Evolutionary conservation across 2,888 invertebrate genomes (phyloP).

Genomic region (Gastrophysa polygoni): DNA sequence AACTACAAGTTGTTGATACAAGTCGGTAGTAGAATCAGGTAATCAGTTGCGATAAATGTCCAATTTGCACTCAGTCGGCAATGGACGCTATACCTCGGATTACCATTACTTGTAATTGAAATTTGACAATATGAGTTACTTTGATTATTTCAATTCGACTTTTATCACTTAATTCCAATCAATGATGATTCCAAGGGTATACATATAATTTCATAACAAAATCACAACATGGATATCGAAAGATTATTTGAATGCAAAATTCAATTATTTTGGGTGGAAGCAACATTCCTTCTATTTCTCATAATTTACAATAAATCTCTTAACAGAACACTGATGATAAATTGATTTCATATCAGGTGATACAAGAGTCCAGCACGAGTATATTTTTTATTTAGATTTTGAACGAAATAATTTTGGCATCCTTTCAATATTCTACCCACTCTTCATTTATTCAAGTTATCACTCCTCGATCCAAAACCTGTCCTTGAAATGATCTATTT

Average conservation of each 20-base stretch:
- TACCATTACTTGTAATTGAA: constrained; percentile 32
- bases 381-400: no score
- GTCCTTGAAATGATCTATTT: no score
- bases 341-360: no score
- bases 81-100: constrained; percentile 16
- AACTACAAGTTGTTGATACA: constrained; percentile 22
- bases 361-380: no score
- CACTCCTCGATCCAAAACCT: no score
- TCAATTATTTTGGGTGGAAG: background rate
- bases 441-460: no score
- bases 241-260: background rate
- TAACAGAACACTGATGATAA: no score
- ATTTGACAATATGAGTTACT: constrained; percentile 32
- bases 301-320: no score
- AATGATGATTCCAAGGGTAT: background rate
- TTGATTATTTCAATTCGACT: constrained; percentile 36
- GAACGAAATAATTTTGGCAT: no score
- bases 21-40: constrained; percentile 30
- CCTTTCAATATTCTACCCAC: no score
- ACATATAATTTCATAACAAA: no score
- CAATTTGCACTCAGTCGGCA: constrained; percentile 36
- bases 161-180: constrained; percentile 34
- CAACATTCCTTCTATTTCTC: no score
- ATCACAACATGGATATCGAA: background rate
- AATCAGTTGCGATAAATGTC: constrained; percentile 43